These are phyloP conservation scores for Drosophila lacicola DNA, from an alignment of 2,888 invertebrate species.

Conservation along the genomic window DNA sequence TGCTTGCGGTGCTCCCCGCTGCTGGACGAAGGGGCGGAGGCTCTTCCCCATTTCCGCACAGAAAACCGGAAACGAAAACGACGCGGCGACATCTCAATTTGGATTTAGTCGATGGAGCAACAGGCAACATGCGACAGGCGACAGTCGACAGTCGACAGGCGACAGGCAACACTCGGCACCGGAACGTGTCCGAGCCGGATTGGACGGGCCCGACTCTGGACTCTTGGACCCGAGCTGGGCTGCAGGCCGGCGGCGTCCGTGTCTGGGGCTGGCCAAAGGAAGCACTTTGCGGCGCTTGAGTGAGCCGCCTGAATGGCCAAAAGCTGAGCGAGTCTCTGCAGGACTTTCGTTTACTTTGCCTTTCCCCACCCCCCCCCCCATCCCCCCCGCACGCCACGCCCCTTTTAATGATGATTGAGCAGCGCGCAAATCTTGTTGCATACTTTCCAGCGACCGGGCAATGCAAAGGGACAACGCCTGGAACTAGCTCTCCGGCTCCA, in stretches of 20 bases:
- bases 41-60: slow-evolving; percentile 10
- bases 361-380: not conserved
- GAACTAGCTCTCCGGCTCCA: not conserved
- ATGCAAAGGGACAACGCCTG: slow-evolving; percentile 50
- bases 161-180: too few relatives aligned
- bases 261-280: slow-evolving; percentile 55
- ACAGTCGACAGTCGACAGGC: too few relatives aligned
- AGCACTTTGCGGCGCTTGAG: slow-evolving; percentile 75
- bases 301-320: slow-evolving; percentile 63
- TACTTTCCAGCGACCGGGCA: slow-evolving; percentile 51
- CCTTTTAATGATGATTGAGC: slow-evolving; percentile 76
- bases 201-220: slow-evolving; percentile 4
- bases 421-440: slow-evolving; percentile 70
- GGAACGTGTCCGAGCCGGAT: not conserved
- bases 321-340: slow-evolving; percentile 47
- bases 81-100: slow-evolving; percentile 68
- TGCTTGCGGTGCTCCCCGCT: not conserved
- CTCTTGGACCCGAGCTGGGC: slow-evolving; percentile 5
- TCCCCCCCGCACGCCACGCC: not conserved
- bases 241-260: slow-evolving; percentile 1
- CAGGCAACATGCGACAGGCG: slow-evolving; percentile 36
- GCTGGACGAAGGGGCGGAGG: not conserved
- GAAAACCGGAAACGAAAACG: slow-evolving; percentile 53
- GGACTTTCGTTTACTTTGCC: slow-evolving; percentile 45
- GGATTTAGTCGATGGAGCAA: slow-evolving; percentile 48